These are phyloP conservation scores for Serilophus lunatus DNA, from an alignment of 2,113 vertebrate species.

Conservation along the genomic window DNA sequence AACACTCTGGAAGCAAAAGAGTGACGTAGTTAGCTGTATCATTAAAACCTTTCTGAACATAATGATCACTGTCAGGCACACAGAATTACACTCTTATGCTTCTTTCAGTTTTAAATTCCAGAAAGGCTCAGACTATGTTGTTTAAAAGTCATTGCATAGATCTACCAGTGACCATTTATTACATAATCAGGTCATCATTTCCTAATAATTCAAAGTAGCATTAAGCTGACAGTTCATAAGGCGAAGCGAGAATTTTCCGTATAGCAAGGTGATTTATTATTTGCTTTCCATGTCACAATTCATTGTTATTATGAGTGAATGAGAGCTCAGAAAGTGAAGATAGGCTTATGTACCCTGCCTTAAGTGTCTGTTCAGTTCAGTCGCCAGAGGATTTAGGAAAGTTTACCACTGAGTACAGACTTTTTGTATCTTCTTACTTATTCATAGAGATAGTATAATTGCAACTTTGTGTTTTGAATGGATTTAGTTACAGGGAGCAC, in stretches of 20 bases:
- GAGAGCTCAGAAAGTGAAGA: neutral
- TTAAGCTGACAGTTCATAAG: neutral
- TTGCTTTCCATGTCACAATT: neutral
- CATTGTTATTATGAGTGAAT: neutral
- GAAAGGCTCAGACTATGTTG: neutral
- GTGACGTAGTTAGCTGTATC: neutral
- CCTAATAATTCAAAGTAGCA: neutral
- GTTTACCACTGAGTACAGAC: neutral
- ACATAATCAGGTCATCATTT: neutral
- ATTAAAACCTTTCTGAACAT: neutral
- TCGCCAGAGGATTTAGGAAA: neutral
- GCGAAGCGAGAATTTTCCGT: neutral
- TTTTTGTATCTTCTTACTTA: neutral
- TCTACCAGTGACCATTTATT: neutral
- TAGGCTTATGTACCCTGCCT: neutral
- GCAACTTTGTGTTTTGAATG: neutral
- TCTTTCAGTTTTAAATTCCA: neutral
- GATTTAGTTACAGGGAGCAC: neutral
- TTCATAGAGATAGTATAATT: neutral
- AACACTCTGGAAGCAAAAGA: neutral
- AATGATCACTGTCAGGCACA: neutral
- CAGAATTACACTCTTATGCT: neutral
- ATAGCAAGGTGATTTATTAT: neutral
- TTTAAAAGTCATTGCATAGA: neutral
- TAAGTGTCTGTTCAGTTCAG: neutral